Evolutionary conservation across 2,797 vertebrate genomes (phyloP), one percentile per base, ranked within the genome.

Genomic region (Micropoecilia bifurca): DNA sequence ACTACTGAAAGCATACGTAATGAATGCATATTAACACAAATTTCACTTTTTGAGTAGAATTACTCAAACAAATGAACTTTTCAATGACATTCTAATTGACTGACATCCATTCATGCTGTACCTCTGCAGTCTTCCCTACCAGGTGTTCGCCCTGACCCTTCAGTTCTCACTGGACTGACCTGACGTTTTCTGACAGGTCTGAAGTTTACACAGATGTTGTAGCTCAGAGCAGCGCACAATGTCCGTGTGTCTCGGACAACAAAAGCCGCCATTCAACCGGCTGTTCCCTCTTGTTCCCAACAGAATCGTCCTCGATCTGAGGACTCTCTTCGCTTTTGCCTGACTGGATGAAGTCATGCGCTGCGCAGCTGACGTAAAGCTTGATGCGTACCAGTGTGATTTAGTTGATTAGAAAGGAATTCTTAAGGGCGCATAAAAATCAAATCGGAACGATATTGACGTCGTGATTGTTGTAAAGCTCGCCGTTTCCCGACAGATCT

Each of bases 161-260:
- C 16, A 30, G 41, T 76, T 47, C 83, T 75, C 80, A 73, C 77
- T 76, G 66, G 73, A 55, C 43, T 41, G 36, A 41, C 10, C 10
- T 43, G 33, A 69, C 6, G 13, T 72, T 50, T 82, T 55, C 69
- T 72, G 39, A n/a, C 22, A 13, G 82, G 57, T 39, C 47, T 75
- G 39, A 83, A 47, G 71, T 57, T 48, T 33, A 53, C 79, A 55
- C 88, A 89, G 83, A 87, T 88, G 87, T 85, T 61, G 48, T 76
- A 84, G 78, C 33, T 63, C 57, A 39, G 75, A 80, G 39, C 45
- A 82, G 61, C 76, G 87, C 83, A 91, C 91, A 91, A 85, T 85
- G 77, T 73, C 61, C 76, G 74, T 86, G 91, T 94, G 90, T 92
- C 71, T 14, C 14, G 20, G 47, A 83, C n/a, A 89, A 94, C 92